Base-by-base conservation (phyloP, 1,140 invertebrate genomes). In the Venturia canescens region DNA sequence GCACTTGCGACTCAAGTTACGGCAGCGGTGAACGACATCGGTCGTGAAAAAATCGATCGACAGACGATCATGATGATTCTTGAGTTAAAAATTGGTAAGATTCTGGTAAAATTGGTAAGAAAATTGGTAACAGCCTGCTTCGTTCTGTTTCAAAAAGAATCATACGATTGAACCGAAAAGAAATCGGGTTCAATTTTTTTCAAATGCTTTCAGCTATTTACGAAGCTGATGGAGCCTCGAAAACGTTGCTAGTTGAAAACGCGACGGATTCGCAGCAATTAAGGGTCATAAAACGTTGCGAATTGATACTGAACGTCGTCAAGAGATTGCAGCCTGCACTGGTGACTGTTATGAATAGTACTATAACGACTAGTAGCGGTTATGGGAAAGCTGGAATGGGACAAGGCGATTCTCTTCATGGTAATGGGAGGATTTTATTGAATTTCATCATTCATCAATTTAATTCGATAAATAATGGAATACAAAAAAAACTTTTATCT, bases 231-330 rank as follows among this genome's bases (percentile, higher is more conserved):
- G 78, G 79, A 34, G 89, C 90, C 3, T 86, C 90, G 1, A 90
- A 92, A 77, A 88, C 82, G 66, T 82, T 91, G 4, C 69, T 91
- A 3, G 50, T 79, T 3, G 85, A 89, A 29, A 90, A 88, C 63
- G 84, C 87, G 9, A 90, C 91, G 16, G 88, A 89, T 74, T 86
- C 91, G 3, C 89, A 90, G 63, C 90, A 92, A 80, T 80, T 92
- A 3, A 79, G 91, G 27, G 90, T 92, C 0, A 91, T 92, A 26
- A 92, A 91, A 86, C 84, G 91, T 5, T 92, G 91, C 70, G 91
- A 91, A 84, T 80, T 92, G 18, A 83, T 92, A 80, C 71, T 92
- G 2, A 90, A 88, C 67, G 91, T 92, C 0, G 86, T 92, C 0
- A 90, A 89, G 84, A 85, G 87, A 70, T 82, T 92, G n/a, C 88